Evolutionary conservation across 2,888 invertebrate genomes (phyloP), one percentile per base, ranked within the genome.

Genomic region (Litoditis marina): DNA sequence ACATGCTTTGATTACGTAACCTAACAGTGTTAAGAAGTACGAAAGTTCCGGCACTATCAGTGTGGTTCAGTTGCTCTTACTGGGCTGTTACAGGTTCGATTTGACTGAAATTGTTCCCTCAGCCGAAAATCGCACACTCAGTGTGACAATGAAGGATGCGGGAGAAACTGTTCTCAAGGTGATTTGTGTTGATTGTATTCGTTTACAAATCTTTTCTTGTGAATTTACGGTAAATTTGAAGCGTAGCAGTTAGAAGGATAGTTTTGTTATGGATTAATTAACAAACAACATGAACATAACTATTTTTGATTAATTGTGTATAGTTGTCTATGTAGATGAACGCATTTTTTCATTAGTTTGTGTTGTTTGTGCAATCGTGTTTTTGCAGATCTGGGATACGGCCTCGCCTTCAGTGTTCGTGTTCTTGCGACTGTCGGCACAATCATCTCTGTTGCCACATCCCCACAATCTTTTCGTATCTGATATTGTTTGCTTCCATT

Each of bases 131-230:
- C 60, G 69, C 13, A 67, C 71, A 1, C 61, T 78, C 30, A 63
- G 65, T 19, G 66, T 78, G 47, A 68, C 67, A 0, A 46, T 79
- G 52, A 77, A 76, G 42, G 57, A 64, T 16, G 59, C 70, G 5
- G 79, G 79, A 59, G 78, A 79, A 49, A 77, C 76, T 8, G 79
- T 79, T 16, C 62, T 79, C 13, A 68, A 71, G 59, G 71, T 56
- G 3, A 49, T 22, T 46, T 31, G 47, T 47, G 42, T 13, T 22
- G 7, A n/a, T n/a, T n/a, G n/a, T n/a, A n/a, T n/a, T n/a, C n/a
- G n/a, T n/a, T n/a, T n/a, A n/a, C n/a, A n/a, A n/a, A n/a, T n/a
- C n/a, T n/a, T n/a, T 19, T 27, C n/a, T 39, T 39, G 11, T 16
- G 39, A n/a, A 13, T 39, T 39, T 39, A 39, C 13, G 11, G 39